Evolutionary conservation across 64 coral and sea anemone species (phyloP), one percentile per base, ranked within the genome.

Genomic region (Anthopleura sola): DNA sequence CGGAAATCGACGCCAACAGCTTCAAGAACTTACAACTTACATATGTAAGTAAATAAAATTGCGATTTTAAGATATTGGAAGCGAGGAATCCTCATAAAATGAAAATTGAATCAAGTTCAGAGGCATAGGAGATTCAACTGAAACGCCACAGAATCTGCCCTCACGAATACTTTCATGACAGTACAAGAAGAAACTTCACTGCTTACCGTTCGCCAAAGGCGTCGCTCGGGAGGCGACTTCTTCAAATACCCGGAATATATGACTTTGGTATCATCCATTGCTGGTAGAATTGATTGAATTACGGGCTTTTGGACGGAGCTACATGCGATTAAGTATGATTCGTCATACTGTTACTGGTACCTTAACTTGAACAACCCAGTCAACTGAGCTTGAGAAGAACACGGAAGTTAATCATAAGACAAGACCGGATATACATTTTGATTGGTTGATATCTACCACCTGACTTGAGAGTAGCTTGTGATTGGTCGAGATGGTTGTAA

Each of bases 121-220:
- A 71, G 29, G 13, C 5, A 8, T 71, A 71, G n/a, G n/a, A 68
- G 28, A 16, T 34, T 34, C 9, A 32, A 32, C 28, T 71, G 29
- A 71, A 71, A 32, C 66, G 66, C 66, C 29, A 71, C 58, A 15
- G n/a, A 62, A 71, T 71, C 66, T 47, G 76, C 36, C 76, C 37
- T 10, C 26, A n/a, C 76, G 44, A 48, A 38, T 79, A 79, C 31
- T 34, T n/a, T 37, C 6, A 16, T 44, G 76, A 13, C 11, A 48
- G 3, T 48, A 48, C 34, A 20, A 1, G 36, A 37, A 8, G 33
- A 24, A 40, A 13, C 36, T 58, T 11, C 14, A 6, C 24, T 46
- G 44, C 76, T 38, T 79, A 79, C 76, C 76, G 76, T 79, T 79
- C 76, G 76, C 76, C 36, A 44, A 13, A 79, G 17, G 16, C 76